Evolutionary conservation across 2,113 vertebrate genomes (phyloP).

Genomic region (Bombycilla garrulus): DNA sequence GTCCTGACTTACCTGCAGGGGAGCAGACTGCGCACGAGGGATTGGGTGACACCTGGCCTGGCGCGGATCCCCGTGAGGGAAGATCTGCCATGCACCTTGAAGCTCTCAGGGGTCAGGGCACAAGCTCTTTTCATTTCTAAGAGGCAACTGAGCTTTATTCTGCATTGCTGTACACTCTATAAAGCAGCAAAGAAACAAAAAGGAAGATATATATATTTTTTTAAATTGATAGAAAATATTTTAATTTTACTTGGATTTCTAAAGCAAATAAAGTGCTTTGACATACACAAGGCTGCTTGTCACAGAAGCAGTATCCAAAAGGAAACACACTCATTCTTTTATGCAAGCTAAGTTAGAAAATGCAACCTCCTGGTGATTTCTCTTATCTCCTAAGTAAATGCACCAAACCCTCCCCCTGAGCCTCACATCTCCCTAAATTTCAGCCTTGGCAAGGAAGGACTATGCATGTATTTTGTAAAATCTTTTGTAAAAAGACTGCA

Average conservation of each 20-base stretch:
- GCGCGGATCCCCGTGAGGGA: not conserved
- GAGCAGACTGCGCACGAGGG: accelerated
- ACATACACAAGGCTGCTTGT: not conserved
- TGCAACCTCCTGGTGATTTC: not conserved
- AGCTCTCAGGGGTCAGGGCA: not conserved
- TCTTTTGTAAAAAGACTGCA: not conserved
- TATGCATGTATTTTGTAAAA: not conserved
- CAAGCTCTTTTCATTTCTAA: not conserved
- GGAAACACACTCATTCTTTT: not conserved
- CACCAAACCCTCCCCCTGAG: not conserved
- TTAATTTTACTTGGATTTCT: not conserved
- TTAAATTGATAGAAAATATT: not conserved
- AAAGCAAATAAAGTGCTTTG: not conserved
- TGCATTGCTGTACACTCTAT: not conserved
- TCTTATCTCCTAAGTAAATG: not conserved
- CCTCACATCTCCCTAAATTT: not conserved
- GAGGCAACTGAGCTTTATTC: not conserved
- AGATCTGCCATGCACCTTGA: not conserved
- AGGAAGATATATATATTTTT: accelerated
- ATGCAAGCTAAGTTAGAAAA: not conserved
- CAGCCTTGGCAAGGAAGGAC: not conserved
- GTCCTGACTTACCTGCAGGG: not conserved
- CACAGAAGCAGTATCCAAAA: not conserved
- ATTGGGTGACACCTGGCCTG: not conserved
- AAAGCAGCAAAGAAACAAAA: not conserved